Conservation (phyloP, 2,888 invertebrate genomes). For the Acronicta psi region DNA sequence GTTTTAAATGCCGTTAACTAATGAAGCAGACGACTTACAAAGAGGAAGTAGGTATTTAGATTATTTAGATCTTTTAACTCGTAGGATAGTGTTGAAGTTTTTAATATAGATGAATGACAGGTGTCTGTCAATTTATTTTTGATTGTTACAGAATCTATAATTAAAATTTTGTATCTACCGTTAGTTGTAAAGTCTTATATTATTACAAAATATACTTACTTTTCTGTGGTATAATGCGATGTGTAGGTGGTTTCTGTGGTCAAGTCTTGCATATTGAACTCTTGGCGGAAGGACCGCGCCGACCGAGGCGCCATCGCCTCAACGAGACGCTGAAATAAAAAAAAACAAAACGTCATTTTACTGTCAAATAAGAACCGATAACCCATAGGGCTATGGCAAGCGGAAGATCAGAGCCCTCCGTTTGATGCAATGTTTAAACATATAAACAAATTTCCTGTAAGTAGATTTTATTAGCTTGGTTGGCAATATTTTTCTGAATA, state of each 20-base stretch:
- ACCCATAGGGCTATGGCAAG: no score
- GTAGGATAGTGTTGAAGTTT: slow-evolving; percentile 11
- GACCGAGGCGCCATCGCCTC: slow-evolving; percentile 92
- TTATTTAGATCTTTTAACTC: slow-evolving; percentile 3
- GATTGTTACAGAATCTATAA: slow-evolving; percentile 5
- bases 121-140: slow-evolving; percentile 20
- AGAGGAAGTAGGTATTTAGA: slow-evolving; percentile 11
- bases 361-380: slow-evolving; percentile 1
- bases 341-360: slow-evolving; percentile 21
- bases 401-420: no score
- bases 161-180: slow-evolving; percentile 1
- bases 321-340: slow-evolving; percentile 90
- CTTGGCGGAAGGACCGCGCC: slow-evolving; percentile 94
- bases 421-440: neutral
- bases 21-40: slow-evolving; percentile 1
- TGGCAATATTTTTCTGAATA: no score
- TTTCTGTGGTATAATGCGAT: slow-evolving; percentile 89
- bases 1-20: slow-evolving; percentile 2
- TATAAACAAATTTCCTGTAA: neutral
- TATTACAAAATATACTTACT: slow-evolving; percentile 87
- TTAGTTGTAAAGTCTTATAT: slow-evolving; percentile 4
- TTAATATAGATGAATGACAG: slow-evolving; percentile 14
- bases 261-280: slow-evolving; percentile 93
- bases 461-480: neutral
- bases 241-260: slow-evolving; percentile 91